Evolutionary conservation across 2,797 vertebrate species (phyloP).

Genomic region (Salarias fasciatus): DNA sequence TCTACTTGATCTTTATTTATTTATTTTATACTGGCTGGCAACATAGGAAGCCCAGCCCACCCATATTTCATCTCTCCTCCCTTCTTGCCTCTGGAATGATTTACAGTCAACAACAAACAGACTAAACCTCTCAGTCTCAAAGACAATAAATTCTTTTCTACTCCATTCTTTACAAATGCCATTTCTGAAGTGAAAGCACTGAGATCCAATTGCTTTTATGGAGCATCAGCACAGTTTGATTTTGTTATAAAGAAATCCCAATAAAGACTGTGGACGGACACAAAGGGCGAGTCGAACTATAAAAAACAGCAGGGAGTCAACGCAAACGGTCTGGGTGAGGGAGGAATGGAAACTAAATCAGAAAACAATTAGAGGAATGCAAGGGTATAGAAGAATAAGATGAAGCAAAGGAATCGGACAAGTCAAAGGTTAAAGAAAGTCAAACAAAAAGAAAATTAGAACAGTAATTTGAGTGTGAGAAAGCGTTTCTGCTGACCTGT

Average conservation of each 20-base stretch:
- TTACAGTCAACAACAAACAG: too few species aligned
- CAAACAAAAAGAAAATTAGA: too few species aligned
- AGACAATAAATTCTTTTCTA: constrained; percentile 33
- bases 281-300: constrained; percentile 25
- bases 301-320: constrained; percentile 38
- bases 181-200: constrained; percentile 44
- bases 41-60: too few species aligned
- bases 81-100: too few species aligned
- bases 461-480: too few species aligned
- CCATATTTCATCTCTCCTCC: too few species aligned
- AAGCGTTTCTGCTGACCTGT: too few species aligned
- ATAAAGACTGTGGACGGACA: constrained; percentile 52
- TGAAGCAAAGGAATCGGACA: not conserved
- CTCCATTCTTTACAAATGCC: constrained; percentile 38
- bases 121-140: too few species aligned
- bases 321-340: constrained; percentile 8
- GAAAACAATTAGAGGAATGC: constrained; percentile 5
- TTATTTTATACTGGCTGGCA: too few species aligned
- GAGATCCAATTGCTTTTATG: constrained; percentile 48
- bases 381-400: not conserved
- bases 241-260: constrained; percentile 63
- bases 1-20: constrained; percentile 25
- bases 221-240: constrained; percentile 52
- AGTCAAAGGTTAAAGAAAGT: not conserved
- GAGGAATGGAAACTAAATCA: constrained; percentile 23